Percentiles rank a stretch among this genome's conserved stretches.
Conservation (phyloP, 1,140 invertebrate species). For the Drosophila pandora region DNA sequence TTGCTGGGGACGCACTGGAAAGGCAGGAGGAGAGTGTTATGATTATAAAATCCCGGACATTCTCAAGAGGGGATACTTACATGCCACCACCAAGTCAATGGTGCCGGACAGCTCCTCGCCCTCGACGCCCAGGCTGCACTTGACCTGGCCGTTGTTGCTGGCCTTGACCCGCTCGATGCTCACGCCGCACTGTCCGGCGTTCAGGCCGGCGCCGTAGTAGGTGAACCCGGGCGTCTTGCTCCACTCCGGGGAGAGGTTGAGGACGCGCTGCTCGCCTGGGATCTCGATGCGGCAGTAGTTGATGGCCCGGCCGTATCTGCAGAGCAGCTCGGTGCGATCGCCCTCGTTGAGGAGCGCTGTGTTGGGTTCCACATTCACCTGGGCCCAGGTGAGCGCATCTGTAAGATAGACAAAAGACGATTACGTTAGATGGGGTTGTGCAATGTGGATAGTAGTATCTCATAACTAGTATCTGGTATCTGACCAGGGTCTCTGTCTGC, state of each 20-base stretch:
- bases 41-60: neutral
- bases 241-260: conserved; percentile 65
- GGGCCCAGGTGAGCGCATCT: conserved; percentile 75
- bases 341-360: conserved; percentile 81
- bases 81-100: conserved; percentile 88
- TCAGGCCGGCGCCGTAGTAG: conserved; percentile 86
- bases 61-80: conserved; percentile 85
- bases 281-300: conserved; percentile 85
- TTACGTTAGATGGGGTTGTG: conserved; percentile 27
- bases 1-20: conserved; percentile 86
- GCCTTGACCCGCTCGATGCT: conserved; percentile 86
- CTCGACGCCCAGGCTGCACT: conserved; percentile 85
- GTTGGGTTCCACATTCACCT: conserved; percentile 77
- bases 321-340: conserved; percentile 84
- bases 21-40: neutral
- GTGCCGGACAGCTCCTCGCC: conserved; percentile 85
- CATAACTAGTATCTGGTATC: conserved; percentile 29
- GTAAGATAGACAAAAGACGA: conserved; percentile 24
- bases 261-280: conserved; percentile 83
- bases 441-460: conserved; percentile 55
- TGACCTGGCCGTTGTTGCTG: conserved; percentile 88
- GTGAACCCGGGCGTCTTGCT: conserved; percentile 81
- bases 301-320: conserved; percentile 79
- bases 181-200: conserved; percentile 88
- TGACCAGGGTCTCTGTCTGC: conserved; percentile 4